Conservation (phyloP, 2,888 invertebrate species). For the Aethes cnicana region DNA sequence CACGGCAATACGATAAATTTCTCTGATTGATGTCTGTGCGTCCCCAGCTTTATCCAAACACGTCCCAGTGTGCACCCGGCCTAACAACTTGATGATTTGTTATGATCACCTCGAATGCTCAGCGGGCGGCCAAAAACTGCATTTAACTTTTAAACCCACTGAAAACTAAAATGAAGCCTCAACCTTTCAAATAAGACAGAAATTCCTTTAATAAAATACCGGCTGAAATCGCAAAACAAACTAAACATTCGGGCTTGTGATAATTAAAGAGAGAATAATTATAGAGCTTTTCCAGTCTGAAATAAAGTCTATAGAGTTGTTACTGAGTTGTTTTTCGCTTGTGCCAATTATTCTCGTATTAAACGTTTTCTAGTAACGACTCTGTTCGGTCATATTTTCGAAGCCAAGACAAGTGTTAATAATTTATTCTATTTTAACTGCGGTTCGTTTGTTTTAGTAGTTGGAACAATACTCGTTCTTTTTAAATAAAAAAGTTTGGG, state of each 20-base stretch:
- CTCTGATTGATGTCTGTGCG: too few species aligned
- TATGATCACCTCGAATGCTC: slow-evolving; percentile 71
- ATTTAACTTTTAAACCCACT: slow-evolving; percentile 47
- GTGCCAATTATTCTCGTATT: slow-evolving; percentile 46
- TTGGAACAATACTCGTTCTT: slow-evolving; percentile 20
- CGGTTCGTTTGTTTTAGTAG: slow-evolving; percentile 3
- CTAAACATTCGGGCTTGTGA: slow-evolving; percentile 69
- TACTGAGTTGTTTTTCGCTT: slow-evolving; percentile 39
- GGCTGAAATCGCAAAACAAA: slow-evolving; percentile 70
- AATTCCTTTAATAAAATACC: slow-evolving; percentile 36
- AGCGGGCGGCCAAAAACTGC: slow-evolving; percentile 72
- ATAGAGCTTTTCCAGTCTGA: slow-evolving; percentile 39
- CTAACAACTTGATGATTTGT: slow-evolving; percentile 69
- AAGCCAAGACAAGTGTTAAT: slow-evolving; percentile 73
- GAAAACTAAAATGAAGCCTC: slow-evolving; percentile 48
- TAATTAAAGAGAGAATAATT: slow-evolving; percentile 73
- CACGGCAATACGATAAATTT: too few species aligned
- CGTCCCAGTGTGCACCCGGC: slow-evolving; percentile 34
- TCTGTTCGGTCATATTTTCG: slow-evolving; percentile 63
- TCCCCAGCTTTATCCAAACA: slow-evolving; percentile 1
- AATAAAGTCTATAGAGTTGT: slow-evolving; percentile 37
- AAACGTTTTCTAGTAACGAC: slow-evolving; percentile 62
- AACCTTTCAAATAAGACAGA: slow-evolving; percentile 36
- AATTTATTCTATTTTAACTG: slow-evolving; percentile 64
- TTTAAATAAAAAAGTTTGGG: slow-evolving; percentile 10